Base-by-base conservation (phyloP, 2,113 vertebrate genomes). In the Acinonyx jubatus region DNA sequence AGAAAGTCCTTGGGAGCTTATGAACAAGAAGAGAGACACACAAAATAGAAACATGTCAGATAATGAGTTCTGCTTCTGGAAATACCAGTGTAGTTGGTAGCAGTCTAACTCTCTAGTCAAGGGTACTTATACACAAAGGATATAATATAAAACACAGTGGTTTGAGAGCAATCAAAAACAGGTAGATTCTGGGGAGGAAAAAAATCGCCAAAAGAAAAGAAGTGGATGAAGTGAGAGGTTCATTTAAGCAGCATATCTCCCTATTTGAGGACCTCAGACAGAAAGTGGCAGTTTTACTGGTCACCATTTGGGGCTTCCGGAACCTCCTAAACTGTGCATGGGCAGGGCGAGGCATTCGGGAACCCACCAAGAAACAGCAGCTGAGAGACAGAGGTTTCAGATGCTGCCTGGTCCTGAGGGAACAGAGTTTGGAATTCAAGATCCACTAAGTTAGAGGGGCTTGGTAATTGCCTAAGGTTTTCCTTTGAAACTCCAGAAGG, bases 401-500 rank as follows among this genome's bases (percentile, higher is more conserved):
- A 29, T 36, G 14, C 74, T 66, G 1, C 45, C 8, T 33, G 7
- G 63, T 38, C 23, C 41, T 48, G 38, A 79, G 86, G 55, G 78
- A 33, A 57, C 57, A 14, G 76, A 81, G 63, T 81, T 78, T 57
- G 15, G 61, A 84, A 66, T 92, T 95, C 61, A 81, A 71, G 38
- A 74, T 69, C 95, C 25, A 65, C 61, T 27, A 73, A 52, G 74
- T 80, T 45, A 27, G 9, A 74, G 84, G 91, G 41, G 31, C 36
- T 95, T 74, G 27, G 65, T 65, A 33, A 71, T 90, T 80, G 91
- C 69, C n/a, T 65, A 7, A 31, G 19, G 16, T 89, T 96, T 96
- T 78, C 71, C 89, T 89, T 55, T 65, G 78, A 89, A 97, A 66
- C n/a, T 16, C 29, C 50, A 79, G 88, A 71, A 90, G 45, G 76